Conservation (phyloP, 2,888 invertebrate genomes). For the Hypena proboscidalis region DNA sequence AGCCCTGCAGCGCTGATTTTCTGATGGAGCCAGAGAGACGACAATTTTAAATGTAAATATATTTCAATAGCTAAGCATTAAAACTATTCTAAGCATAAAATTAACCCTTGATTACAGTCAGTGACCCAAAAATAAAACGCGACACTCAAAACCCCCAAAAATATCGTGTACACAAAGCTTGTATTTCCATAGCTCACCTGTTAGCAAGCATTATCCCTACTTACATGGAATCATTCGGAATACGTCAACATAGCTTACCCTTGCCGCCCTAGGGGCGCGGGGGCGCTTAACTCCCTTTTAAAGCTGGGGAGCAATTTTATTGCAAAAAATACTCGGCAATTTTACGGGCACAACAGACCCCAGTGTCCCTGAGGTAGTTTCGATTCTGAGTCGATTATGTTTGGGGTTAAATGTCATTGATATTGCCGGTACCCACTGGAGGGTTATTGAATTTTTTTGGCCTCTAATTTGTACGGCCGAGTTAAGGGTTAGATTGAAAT, state of each 20-base stretch:
- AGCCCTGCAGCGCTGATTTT: too few species aligned
- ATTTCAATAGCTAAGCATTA: too few species aligned
- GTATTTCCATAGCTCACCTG: constrained; percentile 46
- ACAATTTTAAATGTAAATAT: too few species aligned
- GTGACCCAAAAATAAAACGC: too few species aligned
- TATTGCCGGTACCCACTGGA: constrained; percentile 76
- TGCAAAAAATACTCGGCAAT: constrained; percentile 80
- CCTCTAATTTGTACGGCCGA: constrained; percentile 78
- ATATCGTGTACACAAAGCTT: constrained; percentile 26
- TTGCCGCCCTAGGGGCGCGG: constrained; percentile 63
- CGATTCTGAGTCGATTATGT: constrained; percentile 82
- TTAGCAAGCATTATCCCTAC: constrained; percentile 54
- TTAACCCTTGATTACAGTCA: too few species aligned
- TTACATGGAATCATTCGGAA: constrained; percentile 57
- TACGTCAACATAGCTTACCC: constrained; percentile 57
- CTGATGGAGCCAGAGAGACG: too few species aligned
- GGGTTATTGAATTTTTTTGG: constrained; percentile 77
- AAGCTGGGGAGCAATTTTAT: constrained; percentile 71
- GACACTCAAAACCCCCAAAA: too few species aligned
- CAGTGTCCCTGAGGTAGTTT: constrained; percentile 83
- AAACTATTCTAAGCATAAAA: too few species aligned
- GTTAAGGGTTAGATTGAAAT: constrained; percentile 61
- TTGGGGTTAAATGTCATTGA: constrained; percentile 85
- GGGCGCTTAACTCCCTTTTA: constrained; percentile 69
- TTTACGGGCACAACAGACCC: constrained; percentile 75